These are phyloP conservation scores for Polyploca ridens DNA, from an alignment of 2,888 invertebrate species.

Conservation along the genomic window DNA sequence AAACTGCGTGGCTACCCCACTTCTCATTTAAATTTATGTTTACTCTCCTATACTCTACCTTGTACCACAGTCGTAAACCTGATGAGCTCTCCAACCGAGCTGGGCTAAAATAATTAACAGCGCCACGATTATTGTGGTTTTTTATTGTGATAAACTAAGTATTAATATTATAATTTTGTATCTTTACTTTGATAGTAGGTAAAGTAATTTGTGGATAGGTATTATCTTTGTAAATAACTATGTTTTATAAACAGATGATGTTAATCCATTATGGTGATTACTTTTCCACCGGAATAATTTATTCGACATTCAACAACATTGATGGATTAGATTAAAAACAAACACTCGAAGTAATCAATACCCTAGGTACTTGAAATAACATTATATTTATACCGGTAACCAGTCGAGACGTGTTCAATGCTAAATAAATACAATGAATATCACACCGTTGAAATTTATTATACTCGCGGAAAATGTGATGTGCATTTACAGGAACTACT, in stretches of 20 bases:
- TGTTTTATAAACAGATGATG: not conserved
- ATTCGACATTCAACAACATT: conserved; percentile 15
- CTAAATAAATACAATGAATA: conserved; percentile 21
- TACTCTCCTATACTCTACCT: too few species aligned
- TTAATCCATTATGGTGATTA: conserved; percentile 23
- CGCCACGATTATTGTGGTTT: conserved; percentile 40
- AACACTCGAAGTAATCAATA: conserved; percentile 13
- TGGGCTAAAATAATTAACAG: conserved; percentile 54
- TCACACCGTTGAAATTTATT: conserved; percentile 31
- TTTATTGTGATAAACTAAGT: conserved; percentile 9
- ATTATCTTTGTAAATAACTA: too few species aligned
- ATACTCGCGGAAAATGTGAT: conserved; percentile 34
- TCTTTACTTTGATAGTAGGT: not conserved
- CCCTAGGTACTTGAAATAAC: not conserved
- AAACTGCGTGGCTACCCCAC: too few species aligned
- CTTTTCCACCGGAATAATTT: conserved; percentile 23
- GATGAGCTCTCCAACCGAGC: conserved; percentile 46
- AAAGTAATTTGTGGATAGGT: too few species aligned
- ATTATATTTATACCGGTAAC: not conserved
- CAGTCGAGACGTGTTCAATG: not conserved
- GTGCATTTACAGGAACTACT: conserved; percentile 39
- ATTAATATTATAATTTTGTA: too few species aligned
- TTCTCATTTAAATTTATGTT: too few species aligned
- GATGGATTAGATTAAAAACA: conserved; percentile 20
- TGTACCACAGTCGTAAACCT: conserved; percentile 34